phyloP scores from a whole-genome alignment of 2,797 vertebrate species.

The Xiphorhynchus erythropygius region DNA sequence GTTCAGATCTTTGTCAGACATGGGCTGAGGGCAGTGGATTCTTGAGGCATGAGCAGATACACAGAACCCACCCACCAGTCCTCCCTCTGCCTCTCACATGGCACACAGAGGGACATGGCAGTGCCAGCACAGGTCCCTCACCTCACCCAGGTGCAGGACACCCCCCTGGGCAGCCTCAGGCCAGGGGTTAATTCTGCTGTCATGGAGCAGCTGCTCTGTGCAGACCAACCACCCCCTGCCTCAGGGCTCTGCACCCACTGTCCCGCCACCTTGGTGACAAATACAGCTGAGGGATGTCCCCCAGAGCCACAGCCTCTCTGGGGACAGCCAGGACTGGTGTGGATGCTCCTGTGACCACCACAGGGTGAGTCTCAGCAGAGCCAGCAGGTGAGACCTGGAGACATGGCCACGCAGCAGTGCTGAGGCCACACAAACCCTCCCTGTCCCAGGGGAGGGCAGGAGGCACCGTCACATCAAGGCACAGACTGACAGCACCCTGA shows the following conservation, averaged over 20 bases:
- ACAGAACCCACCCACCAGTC: neutral
- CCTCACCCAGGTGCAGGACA: accelerated
- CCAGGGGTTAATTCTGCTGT: neutral
- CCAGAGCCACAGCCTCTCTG: neutral
- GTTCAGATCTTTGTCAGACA: neutral
- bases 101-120: neutral
- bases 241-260: neutral
- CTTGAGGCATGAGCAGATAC: accelerated
- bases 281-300: accelerated
- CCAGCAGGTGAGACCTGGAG: neutral
- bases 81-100: neutral
- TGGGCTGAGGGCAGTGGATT: accelerated
- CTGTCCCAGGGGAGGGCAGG: neutral
- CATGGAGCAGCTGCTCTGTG: accelerated
- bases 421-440: neutral
- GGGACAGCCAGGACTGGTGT: accelerated
- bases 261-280: neutral
- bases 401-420: accelerated
- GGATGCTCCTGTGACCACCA: neutral
- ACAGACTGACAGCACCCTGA: accelerated
- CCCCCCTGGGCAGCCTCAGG: neutral
- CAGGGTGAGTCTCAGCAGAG: neutral
- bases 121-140: neutral
- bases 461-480: neutral
- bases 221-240: neutral